Conservation (phyloP, 2,888 invertebrate species). For the Coremacera marginata region DNA sequence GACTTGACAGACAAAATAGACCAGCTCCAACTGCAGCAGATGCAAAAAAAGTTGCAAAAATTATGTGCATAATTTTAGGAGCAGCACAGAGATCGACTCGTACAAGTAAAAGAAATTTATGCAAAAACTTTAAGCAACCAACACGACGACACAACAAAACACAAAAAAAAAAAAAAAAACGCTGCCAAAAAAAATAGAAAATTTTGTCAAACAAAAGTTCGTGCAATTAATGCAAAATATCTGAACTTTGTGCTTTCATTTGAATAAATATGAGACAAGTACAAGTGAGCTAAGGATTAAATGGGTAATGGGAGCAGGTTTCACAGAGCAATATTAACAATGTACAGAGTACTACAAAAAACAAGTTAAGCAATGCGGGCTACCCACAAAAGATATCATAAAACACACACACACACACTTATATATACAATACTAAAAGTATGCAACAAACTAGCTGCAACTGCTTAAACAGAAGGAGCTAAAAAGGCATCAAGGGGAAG, state of each 20-base stretch:
- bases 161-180: not conserved
- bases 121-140: slow-evolving; percentile 33
- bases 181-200: not conserved
- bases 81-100: not conserved
- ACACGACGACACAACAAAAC: not conserved
- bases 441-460: not conserved
- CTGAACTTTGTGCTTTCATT: slow-evolving; percentile 23
- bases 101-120: slow-evolving; percentile 34
- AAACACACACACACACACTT: not conserved
- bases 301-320: not conserved
- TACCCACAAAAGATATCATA: not conserved
- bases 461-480: not conserved
- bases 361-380: not conserved
- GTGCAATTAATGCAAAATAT: slow-evolving; percentile 38
- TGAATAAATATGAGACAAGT: slow-evolving; percentile 1
- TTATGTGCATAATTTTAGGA: slow-evolving; percentile 40
- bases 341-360: too few relatives aligned
- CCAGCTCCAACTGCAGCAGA: not conserved
- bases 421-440: not conserved
- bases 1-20: not conserved
- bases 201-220: slow-evolving; percentile 23
- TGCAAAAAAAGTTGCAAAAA: slow-evolving; percentile 12
- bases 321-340: too few relatives aligned
- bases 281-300: not conserved
- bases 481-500: too few relatives aligned